Evolutionary conservation across 2,888 invertebrate genomes (phyloP), one percentile per base, ranked within the genome.

Genomic region (Phanerotoma sp.): DNA sequence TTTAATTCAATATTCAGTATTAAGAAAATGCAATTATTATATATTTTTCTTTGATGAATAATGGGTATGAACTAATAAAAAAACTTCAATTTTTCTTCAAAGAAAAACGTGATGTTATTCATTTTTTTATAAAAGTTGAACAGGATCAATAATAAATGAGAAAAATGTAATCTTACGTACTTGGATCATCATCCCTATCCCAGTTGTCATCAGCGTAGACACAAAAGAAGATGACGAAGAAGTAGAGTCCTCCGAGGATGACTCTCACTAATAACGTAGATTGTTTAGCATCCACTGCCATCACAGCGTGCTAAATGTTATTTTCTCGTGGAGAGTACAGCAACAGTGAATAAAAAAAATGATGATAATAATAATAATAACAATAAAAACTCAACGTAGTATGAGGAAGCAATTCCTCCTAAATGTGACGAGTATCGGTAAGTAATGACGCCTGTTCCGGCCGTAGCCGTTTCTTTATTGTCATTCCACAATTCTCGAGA

Each of bases 181-280:
- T 73, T 63, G 70, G 67, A 66, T 74, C 74, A 53, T 74, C 73
- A 63, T 75, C 74, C 60, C 65, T 72, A 63, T 72, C 73, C 74
- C 73, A 74, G 54, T 67, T 71, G 38, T 69, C 69, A 60, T 65
- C 72, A 58, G 75, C 74, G 58, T 70, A 69, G 25, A 68, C 72
- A 58, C 65, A 67, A 56, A 68, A 33, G 30, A 62, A 64, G 48
- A 71, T 64, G 48, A 69, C 66, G 54, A 71, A 64, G 61, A 74
- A 61, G 55, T 69, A 72, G 51, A 58, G 48, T 51, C 69, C 66
- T 65, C 66, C 62, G 59, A 74, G 69, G 60, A 71, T 59, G 52
- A 71, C 63, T 65, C 68, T 74, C 66, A 67, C 63, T 57, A 68
- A 64, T 55, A 70, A 61, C 62, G 66, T 65, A 47, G 61, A 57